Percentiles rank a stretch among this genome's conserved stretches.
phyloP scores from a whole-genome alignment of 1,140 invertebrate species.

The Globodera rostochiensis region DNA sequence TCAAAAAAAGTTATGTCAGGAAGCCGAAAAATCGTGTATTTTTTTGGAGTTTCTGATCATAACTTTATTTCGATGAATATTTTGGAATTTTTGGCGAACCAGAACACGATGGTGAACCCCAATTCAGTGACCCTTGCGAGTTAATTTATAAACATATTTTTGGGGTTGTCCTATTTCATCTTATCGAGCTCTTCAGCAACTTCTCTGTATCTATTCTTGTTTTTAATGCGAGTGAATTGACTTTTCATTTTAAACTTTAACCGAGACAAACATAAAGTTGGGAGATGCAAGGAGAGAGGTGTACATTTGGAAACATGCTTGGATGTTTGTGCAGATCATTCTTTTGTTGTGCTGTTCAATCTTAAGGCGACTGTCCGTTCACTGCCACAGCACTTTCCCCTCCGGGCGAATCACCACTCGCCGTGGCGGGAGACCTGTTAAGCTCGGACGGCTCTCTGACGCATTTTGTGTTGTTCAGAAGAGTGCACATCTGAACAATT shows the following conservation, averaged over 20 bases:
- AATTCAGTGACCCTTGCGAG: too few relatives aligned
- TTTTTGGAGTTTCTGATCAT: too few relatives aligned
- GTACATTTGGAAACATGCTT: not conserved
- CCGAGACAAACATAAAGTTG: not conserved
- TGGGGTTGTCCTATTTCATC: too few relatives aligned
- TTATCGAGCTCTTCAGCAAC: too few relatives aligned
- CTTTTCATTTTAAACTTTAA: not conserved
- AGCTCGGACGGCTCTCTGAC: slow-evolving; percentile 5
- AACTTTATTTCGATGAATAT: too few relatives aligned
- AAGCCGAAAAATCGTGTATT: too few relatives aligned
- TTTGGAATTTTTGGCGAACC: too few relatives aligned
- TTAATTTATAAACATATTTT: too few relatives aligned
- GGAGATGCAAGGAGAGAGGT: not conserved
- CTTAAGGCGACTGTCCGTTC: slow-evolving; percentile 7
- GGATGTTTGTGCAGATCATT: not conserved
- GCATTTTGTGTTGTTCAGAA: slow-evolving; percentile 14
- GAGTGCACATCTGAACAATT: slow-evolving; percentile 8
- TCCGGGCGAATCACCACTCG: slow-evolving; percentile 3
- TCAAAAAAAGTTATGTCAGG: too few relatives aligned
- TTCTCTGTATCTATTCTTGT: too few relatives aligned
- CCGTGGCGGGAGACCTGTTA: slow-evolving; percentile 8
- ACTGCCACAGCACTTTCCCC: slow-evolving; percentile 9
- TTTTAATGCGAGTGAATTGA: not conserved
- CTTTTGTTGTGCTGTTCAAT: not conserved
- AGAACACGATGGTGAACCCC: too few relatives aligned